Evolutionary conservation across 2,797 vertebrate species (phyloP).

Genomic region (Siniperca obscura): DNA sequence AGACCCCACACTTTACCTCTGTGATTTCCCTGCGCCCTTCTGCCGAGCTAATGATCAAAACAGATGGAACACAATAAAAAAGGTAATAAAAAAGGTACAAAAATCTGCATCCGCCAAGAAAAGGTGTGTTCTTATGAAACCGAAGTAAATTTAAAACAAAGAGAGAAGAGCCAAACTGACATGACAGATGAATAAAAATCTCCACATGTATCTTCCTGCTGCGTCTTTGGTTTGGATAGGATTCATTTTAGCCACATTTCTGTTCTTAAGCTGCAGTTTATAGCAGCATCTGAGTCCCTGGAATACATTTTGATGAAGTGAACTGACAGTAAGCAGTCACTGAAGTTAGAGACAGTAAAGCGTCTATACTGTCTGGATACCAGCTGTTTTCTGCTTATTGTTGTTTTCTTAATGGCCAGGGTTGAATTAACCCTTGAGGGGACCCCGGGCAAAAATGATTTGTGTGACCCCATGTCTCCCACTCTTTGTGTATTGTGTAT

Average conservation of each 20-base stretch:
- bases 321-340: not conserved
- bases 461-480: not conserved
- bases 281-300: not conserved
- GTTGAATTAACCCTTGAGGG: no score
- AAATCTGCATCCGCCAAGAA: no score
- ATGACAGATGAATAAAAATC: not conserved
- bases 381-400: not conserved
- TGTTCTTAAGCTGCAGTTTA: not conserved
- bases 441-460: not conserved
- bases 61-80: not conserved
- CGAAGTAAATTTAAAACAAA: not conserved
- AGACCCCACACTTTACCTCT: not conserved
- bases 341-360: not conserved
- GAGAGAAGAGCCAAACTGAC: not conserved
- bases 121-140: not conserved
- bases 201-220: not conserved
- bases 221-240: not conserved
- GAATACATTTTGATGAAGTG: not conserved
- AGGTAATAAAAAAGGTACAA: not conserved
- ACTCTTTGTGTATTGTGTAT: no score
- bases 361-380: not conserved
- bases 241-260: not conserved
- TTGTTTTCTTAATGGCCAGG: not conserved
- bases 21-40: not conserved
- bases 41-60: conserved; percentile 40